Evolutionary conservation across 1,140 invertebrate genomes (phyloP), one percentile per base, ranked within the genome.

Genomic region (Polypedilum pembai): DNA sequence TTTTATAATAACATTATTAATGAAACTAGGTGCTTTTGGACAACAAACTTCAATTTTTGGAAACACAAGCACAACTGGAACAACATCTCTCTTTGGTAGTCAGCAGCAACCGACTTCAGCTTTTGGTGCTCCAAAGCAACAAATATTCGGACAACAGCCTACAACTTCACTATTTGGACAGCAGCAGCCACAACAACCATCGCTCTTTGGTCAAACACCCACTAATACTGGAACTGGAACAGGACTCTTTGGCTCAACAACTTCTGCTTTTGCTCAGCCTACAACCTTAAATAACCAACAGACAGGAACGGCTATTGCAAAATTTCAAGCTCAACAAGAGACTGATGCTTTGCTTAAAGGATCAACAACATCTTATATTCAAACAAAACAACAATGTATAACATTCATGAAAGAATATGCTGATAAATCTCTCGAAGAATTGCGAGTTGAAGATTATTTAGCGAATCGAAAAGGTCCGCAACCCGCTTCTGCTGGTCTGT

Each of bases 321-420:
- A 98, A 81, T 99, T 96, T 81, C 89, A 87, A 77, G 91, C 95
- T 0, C 88, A 94, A 0, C 89, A 89, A 73, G 95, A 95, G 17
- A 93, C 89, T 0, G 96, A 98, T 80, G 93, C 94, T 0, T 92
- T 98, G 85, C 87, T 94, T 74, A 98, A 98, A 82, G 93, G 93
- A 2, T 86, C 87, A 10, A 88, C 90, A 1, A 88, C 89, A 77
- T 56, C 45, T 10, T 94, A 85, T 75, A 95, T 99, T 76, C 92
- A 88, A 75, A 98, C 94, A 1, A 88, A 92, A 78, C 94, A 98
- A 82, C 93, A 97, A 80, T 98, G 95, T 80, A 98, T 98, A 63
- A 96, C 94, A 4, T 94, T 92, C 76, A 98, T 98, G 96, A 97
- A 98, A 84, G 95, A 98, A 79, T 98, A 98, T 83, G 95, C 98